Evolutionary conservation across 2,797 vertebrate genomes (phyloP).

Genomic region (Parauchenoglanis ngamensis): DNA sequence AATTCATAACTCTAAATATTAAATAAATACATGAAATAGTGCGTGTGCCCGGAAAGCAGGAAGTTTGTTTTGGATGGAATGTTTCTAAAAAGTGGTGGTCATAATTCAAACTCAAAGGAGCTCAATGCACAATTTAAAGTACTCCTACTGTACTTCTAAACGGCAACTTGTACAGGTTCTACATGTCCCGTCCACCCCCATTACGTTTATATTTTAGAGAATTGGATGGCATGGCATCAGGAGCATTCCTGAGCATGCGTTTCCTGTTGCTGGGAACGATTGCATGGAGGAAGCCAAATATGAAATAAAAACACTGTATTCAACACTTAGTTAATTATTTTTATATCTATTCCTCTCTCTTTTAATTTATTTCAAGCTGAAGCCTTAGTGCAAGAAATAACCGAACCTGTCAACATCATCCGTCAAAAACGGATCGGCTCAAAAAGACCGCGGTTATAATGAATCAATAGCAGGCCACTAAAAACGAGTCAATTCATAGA

Average conservation of each 20-base stretch:
- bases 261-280: too few species aligned
- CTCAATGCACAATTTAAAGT: neutral
- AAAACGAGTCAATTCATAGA: neutral
- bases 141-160: neutral
- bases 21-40: too few species aligned
- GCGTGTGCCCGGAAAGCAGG: neutral
- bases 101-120: neutral
- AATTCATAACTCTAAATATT: neutral
- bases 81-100: too few species aligned
- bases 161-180: neutral
- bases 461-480: neutral
- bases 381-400: too few species aligned
- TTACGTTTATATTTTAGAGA: neutral
- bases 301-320: too few species aligned
- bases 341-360: too few species aligned
- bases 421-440: neutral
- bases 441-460: neutral
- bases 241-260: too few species aligned
- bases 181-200: neutral
- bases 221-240: too few species aligned
- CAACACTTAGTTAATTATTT: too few species aligned
- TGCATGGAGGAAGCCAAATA: too few species aligned
- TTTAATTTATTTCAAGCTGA: too few species aligned
- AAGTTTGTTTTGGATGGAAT: neutral
- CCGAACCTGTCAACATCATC: too few species aligned